phyloP scores from a whole-genome alignment of 2,888 invertebrate species.

The Lagria hirta region DNA sequence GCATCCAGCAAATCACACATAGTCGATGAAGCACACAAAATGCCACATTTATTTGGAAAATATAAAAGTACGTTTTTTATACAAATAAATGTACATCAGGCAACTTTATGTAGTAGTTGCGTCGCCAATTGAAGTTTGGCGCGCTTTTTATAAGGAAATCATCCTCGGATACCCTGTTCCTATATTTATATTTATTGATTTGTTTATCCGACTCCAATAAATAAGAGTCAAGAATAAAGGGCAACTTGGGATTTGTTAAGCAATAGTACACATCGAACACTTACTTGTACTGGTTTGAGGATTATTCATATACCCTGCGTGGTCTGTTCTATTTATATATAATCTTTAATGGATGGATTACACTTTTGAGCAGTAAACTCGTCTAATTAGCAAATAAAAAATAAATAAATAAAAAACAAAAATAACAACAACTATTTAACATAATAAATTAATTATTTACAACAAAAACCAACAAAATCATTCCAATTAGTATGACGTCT shows the following conservation, averaged over 20 bases:
- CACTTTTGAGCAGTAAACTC: constrained; percentile 52
- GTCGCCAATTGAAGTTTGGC: no score
- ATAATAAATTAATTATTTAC: constrained; percentile 24
- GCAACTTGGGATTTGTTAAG: constrained; percentile 22
- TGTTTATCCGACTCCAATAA: constrained; percentile 6
- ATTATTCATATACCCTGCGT: constrained; percentile 49
- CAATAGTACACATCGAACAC: constrained; percentile 25
- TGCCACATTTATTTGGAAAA: constrained; percentile 22
- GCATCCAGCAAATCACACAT: constrained; percentile 23
- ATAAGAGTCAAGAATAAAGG: constrained; percentile 17
- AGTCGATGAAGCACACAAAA: constrained; percentile 26
- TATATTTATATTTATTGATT: no score
- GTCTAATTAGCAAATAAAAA: constrained; percentile 30
- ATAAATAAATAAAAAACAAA: constrained; percentile 22
- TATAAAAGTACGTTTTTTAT: constrained; percentile 23
- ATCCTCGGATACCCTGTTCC: constrained; percentile 16
- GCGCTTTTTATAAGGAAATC: constrained; percentile 6
- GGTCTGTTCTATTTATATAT: constrained; percentile 43
- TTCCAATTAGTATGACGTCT: constrained; percentile 12
- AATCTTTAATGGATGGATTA: constrained; percentile 53
- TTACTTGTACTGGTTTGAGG: constrained; percentile 28
- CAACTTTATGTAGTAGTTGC: constrained; percentile 19
- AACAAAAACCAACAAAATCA: constrained; percentile 27
- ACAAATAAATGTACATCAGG: constrained; percentile 23
- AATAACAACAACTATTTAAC: constrained; percentile 28